Base-by-base conservation (phyloP, 2,797 vertebrate genomes). In the Enoplosus armatus region DNA sequence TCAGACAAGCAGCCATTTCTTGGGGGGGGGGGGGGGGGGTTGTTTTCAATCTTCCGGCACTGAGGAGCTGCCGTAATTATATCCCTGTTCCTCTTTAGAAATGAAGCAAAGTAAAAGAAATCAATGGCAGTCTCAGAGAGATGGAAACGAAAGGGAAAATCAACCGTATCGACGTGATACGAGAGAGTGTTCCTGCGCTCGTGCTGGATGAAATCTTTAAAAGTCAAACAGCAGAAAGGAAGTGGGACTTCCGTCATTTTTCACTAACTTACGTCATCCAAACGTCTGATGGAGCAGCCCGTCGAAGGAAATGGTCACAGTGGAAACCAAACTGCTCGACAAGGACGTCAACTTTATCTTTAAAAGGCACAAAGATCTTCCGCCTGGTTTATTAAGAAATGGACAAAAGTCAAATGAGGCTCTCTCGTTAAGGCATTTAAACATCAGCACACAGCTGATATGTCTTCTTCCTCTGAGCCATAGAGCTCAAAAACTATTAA, bases 81-180 rank as follows among this genome's bases (percentile, higher is more conserved):
- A 77, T 64, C 59, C 54, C 55, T 69, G 64, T 62, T 87, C 75
- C 76, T 86, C 72, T 79, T 79, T 59, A 63, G 56, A 86, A 84
- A 83, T 79, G 78, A 88, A 80, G 80, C 75, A 65, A 76, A 14
- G 37, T 63, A 45, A 35, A 60, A 43, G 61, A 66, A 85, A 89
- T 91, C 83, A 60, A 89, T 89, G 80, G 9, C 41, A 54, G 85
- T 72, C 87, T 81, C 7, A 39, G 72, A 87, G 75, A 79, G 79
- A 86, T 80, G 85, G 90, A 85, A 83, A 85, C 74, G 79, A 85
- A 85, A 71, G 71, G 51, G 41, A 69, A 74, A 35, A 48, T 91
- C 89, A 31, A 89, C 89, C 0, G 51, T 59, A 89, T 92, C 45
- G 81, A 90, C 51, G 61, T 75, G 62, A 87, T 90, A 80, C 27